Conservation (phyloP, 2,888 invertebrate genomes). For the Philereme vetulata region DNA sequence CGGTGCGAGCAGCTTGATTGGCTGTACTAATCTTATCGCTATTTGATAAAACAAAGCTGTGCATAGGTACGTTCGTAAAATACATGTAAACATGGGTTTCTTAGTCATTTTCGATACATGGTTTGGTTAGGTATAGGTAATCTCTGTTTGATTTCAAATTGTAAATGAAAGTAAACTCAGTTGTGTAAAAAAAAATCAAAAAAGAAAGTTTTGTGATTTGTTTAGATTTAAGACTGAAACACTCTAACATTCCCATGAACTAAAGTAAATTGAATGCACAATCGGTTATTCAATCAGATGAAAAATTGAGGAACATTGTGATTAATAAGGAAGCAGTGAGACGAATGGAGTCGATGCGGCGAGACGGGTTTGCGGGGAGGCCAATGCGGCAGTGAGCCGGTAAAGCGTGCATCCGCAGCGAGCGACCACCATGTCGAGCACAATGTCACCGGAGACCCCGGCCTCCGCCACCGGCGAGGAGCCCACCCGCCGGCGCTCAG, state of each 20-base stretch:
- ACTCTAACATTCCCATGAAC: conserved; percentile 51
- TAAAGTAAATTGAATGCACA: conserved; percentile 18
- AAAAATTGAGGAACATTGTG: conserved; percentile 58
- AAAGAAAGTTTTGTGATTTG: neutral
- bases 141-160: neutral
- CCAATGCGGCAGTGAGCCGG: conserved; percentile 55
- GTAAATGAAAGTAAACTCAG: neutral
- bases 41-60: conserved; percentile 67
- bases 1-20: conserved; percentile 52
- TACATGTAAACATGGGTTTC: conserved; percentile 49
- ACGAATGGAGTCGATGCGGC: conserved; percentile 70
- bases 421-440: conserved; percentile 67
- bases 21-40: conserved; percentile 73
- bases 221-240: conserved; percentile 35
- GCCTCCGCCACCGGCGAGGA: conserved; percentile 75
- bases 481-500: conserved; percentile 86
- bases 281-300: conserved; percentile 52
- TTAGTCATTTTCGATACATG: conserved; percentile 34
- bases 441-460: conserved; percentile 62
- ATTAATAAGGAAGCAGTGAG: conserved; percentile 63
- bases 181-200: neutral
- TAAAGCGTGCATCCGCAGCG: conserved; percentile 71
- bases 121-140: conserved; percentile 9
- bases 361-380: conserved; percentile 56
- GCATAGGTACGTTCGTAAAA: conserved; percentile 52